phyloP scores from a whole-genome alignment of 2,888 invertebrate species.

The Sesamia inferens region DNA sequence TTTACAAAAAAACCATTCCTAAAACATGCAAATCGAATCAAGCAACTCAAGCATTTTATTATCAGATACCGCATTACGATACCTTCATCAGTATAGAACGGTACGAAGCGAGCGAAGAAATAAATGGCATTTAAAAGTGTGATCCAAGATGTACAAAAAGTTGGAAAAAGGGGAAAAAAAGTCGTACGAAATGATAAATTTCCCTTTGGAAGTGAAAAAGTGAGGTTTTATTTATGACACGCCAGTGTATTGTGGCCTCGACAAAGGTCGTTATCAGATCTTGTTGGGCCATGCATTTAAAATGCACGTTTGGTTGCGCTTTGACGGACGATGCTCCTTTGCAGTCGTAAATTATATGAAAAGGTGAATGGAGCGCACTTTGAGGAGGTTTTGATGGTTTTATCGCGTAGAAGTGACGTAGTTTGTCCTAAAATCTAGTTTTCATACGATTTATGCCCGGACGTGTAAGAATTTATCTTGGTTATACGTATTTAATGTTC shows the following conservation, averaged over 20 bases:
- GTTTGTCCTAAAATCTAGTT: slow-evolving; percentile 25
- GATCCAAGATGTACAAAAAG: slow-evolving; percentile 88
- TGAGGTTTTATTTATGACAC: slow-evolving; percentile 87
- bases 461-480: slow-evolving; percentile 1
- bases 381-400: slow-evolving; percentile 67
- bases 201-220: slow-evolving; percentile 85
- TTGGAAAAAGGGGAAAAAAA: slow-evolving; percentile 81
- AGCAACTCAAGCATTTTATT: slow-evolving; percentile 84
- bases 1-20: slow-evolving; percentile 68
- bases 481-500: not conserved
- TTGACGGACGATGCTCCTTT: slow-evolving; percentile 74
- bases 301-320: slow-evolving; percentile 74
- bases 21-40: slow-evolving; percentile 82
- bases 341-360: slow-evolving; percentile 53
- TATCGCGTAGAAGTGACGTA: slow-evolving; percentile 34
- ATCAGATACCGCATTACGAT: slow-evolving; percentile 85
- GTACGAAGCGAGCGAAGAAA: slow-evolving; percentile 83
- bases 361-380: slow-evolving; percentile 66
- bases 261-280: slow-evolving; percentile 83
- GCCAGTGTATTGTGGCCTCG: slow-evolving; percentile 80
- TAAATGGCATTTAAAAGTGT: slow-evolving; percentile 89
- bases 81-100: slow-evolving; percentile 85
- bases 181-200: slow-evolving; percentile 87
- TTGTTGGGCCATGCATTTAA: slow-evolving; percentile 79
- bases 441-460: slow-evolving; percentile 7